These are phyloP conservation scores for Melikaiella ostensackeni DNA, from an alignment of 2,888 invertebrate species.

Conservation along the genomic window DNA sequence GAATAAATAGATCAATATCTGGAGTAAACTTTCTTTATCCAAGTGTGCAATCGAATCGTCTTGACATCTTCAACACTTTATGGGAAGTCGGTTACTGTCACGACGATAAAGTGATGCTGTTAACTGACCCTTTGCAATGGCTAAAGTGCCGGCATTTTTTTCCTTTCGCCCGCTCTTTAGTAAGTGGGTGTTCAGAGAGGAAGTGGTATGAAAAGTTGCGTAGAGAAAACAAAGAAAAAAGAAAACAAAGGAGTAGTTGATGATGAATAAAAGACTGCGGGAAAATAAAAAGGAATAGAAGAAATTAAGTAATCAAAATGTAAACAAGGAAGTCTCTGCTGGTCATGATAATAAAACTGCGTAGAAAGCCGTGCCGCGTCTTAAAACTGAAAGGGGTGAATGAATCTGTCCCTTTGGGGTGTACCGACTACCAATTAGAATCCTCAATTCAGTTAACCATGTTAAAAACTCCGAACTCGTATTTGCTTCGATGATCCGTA, in stretches of 20 bases:
- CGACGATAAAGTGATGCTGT: slow-evolving; percentile 13
- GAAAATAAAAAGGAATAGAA: background rate
- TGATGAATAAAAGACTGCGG: background rate
- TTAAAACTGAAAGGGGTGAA: slow-evolving; percentile 49
- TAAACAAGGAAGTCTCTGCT: too few relatives aligned
- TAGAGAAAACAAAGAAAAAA: slow-evolving; percentile 24
- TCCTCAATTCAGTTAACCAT: slow-evolving; percentile 52
- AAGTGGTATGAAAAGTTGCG: slow-evolving; percentile 25
- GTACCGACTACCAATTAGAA: slow-evolving; percentile 57
- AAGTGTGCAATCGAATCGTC: slow-evolving; percentile 27
- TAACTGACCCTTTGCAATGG: slow-evolving; percentile 33
- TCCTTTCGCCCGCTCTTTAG: slow-evolving; percentile 23
- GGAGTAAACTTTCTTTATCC: slow-evolving; percentile 13
- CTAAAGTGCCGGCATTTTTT: slow-evolving; percentile 26
- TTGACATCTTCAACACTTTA: slow-evolving; percentile 30
- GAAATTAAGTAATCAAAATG: too few relatives aligned
- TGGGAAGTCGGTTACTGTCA: slow-evolving; percentile 10
- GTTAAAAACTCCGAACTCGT: slow-evolving; percentile 52
- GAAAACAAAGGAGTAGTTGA: background rate
- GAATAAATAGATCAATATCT: slow-evolving; percentile 18
- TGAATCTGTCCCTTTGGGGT: slow-evolving; percentile 51
- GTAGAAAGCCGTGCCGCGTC: slow-evolving; percentile 50
- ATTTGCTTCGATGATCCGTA: slow-evolving; percentile 47
- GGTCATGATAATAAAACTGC: slow-evolving; percentile 58
- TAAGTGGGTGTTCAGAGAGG: slow-evolving; percentile 7